Base-by-base conservation (phyloP, 2,113 vertebrate species). In the Mormyrus iriodes region DNA sequence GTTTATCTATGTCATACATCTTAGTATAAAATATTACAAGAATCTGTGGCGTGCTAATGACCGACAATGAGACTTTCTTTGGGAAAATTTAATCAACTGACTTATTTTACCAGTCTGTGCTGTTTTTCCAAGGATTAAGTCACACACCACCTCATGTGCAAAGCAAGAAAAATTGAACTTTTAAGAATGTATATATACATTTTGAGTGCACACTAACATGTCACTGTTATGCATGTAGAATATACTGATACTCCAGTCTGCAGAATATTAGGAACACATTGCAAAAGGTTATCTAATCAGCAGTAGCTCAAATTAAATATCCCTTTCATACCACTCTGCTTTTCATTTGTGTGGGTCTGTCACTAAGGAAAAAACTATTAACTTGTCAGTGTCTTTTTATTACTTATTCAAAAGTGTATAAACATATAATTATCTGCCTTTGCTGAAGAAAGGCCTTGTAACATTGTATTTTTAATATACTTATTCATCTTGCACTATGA, bases 21-120 rank as follows among this genome's bases (percentile, higher is more conserved):
- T 85, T 85, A 15, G 21, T 21, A 27, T 24, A 51, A 85, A 85
- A 48, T 85, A 49, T 48, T 48, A 27, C 83, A 85, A 51, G 24
- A 49, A 85, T 49, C 48, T n/a, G 44, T 84, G 48, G 48, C 1
- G 83, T 49, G 44, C 27, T 51, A 85, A 48, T 85, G 83, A 48
- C 48, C n/a, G 3, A 48, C 48, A 85, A 13, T 21, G 21, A 49
- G 83, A 31, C 48, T 51, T 51, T 85, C 82, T 85, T 8, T 85
- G 83, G 83, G 44, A 85, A 85, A 85, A 46, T 85, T 85, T 85
- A 21, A 85, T 85, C 83, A 85, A 85, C 21, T 85, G 42, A 49
- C 83, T 49, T 24, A 85, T 85, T 85, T 85, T 48, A 44, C 9
- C 24, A 49, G 44, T 85, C 39, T 48, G 73, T 79, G 31, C 73